These are phyloP conservation scores for Myotis planiceps DNA, from an alignment of 2,797 vertebrate species.

Conservation along the genomic window DNA sequence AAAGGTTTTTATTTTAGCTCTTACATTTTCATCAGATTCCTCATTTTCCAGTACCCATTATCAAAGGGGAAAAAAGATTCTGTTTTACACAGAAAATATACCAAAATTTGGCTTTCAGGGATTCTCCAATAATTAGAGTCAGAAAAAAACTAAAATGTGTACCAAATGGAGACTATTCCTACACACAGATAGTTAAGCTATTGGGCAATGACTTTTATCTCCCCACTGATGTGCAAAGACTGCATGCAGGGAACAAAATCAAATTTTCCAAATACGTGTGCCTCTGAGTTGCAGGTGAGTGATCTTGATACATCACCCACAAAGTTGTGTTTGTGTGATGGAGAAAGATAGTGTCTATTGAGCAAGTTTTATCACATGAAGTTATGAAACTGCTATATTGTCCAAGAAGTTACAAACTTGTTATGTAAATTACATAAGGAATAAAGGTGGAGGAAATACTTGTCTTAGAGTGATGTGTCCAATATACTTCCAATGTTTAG, in stretches of 20 bases:
- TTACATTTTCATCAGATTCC: background rate
- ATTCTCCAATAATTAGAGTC: background rate
- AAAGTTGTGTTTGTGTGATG: background rate
- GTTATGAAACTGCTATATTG: background rate
- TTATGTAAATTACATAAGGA: conserved; percentile 1
- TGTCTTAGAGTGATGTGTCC: conserved; percentile 6
- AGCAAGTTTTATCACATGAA: background rate
- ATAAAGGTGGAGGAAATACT: background rate
- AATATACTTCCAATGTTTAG: background rate
- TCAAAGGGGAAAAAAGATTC: background rate
- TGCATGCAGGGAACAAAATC: conserved; percentile 23
- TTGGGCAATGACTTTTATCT: background rate
- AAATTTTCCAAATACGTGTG: conserved; percentile 39
- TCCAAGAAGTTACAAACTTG: background rate
- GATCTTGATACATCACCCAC: background rate
- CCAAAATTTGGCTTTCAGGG: conserved; percentile 15
- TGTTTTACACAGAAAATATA: background rate
- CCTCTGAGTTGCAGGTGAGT: conserved; percentile 40
- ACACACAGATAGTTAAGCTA: background rate
- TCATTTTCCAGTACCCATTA: background rate
- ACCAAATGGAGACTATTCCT: background rate
- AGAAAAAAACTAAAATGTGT: conserved; percentile 30
- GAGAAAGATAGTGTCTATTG: background rate
- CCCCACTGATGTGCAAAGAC: background rate
- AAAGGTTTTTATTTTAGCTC: background rate